Evolutionary conservation across 1,140 invertebrate genomes (phyloP).

Genomic region (Latrodectus geometricus): DNA sequence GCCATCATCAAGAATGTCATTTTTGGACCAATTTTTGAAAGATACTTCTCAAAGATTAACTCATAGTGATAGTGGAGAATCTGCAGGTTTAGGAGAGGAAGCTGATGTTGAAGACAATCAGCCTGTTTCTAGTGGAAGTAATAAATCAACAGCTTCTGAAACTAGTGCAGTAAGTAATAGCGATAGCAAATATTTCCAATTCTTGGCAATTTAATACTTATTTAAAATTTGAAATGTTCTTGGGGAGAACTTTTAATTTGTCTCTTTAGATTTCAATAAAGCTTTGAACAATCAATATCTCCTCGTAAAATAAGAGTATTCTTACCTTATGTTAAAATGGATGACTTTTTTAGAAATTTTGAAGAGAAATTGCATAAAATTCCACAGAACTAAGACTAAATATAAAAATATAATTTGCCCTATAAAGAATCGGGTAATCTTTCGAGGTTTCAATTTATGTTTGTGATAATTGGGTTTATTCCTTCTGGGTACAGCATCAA

Average conservation of each 20-base stretch:
- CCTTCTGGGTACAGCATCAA: no score
- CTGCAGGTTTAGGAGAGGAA: conserved; percentile 75
- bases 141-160: conserved; percentile 85
- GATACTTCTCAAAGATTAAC: conserved; percentile 77
- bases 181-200: not conserved
- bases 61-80: conserved; percentile 70
- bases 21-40: conserved; percentile 88
- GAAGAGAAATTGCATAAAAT: no score
- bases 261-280: not conserved
- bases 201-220: not conserved
- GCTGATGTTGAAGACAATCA: conserved; percentile 80
- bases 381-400: no score
- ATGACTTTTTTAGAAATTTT: no score
- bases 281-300: no score
- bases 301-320: no score
- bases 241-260: not conserved
- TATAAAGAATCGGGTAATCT: no score
- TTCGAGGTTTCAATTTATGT: no score
- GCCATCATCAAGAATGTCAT: conserved; percentile 88
- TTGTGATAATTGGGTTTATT: no score
- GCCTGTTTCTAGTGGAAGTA: conserved; percentile 81
- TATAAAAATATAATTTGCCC: no score
- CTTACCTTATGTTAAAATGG: no score
- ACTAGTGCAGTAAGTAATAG: conserved; percentile 78
- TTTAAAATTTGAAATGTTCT: not conserved